Percentiles rank a stretch among this genome's conserved stretches.
phyloP scores from a whole-genome alignment of 2,113 vertebrate species.

The Ciconia stormi region DNA sequence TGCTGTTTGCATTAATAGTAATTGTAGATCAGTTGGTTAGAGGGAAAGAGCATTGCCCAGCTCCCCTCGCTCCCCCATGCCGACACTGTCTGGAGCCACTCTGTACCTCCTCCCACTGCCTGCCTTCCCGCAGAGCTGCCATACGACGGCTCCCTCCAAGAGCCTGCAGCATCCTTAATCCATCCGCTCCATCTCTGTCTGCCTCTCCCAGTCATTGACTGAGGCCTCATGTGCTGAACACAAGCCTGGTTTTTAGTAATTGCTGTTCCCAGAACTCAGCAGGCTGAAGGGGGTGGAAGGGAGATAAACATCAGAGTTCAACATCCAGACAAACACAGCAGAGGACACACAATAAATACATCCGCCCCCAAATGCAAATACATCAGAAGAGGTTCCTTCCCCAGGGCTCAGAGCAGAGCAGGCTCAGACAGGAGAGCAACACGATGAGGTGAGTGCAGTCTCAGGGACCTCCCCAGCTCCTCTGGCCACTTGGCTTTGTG shows the following conservation, averaged over 20 bases:
- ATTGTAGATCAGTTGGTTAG: not conserved
- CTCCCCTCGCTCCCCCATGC: not conserved
- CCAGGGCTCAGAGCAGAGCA: not conserved
- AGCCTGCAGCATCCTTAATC: not conserved
- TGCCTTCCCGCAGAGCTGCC: not conserved
- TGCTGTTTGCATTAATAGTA: not conserved
- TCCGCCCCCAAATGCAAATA: conserved; percentile 4
- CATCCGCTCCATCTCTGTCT: not conserved
- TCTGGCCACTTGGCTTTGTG: not conserved
- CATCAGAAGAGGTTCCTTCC: not conserved
- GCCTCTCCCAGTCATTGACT: not conserved
- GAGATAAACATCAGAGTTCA: conserved; percentile 56
- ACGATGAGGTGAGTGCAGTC: conserved; percentile 17
- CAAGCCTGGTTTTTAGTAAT: not conserved
- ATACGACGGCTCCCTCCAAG: not conserved
- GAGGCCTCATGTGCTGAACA: not conserved
- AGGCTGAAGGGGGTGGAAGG: conserved; percentile 17
- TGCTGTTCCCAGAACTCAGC: conserved; percentile 50
- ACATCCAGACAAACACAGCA: conserved; percentile 42
- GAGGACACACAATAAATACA: not conserved
- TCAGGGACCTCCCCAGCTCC: not conserved
- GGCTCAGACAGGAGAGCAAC: not conserved
- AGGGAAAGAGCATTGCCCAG: not conserved
- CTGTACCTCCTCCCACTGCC: not conserved
- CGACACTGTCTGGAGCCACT: not conserved